These are phyloP conservation scores for Heterodera filipjevi DNA, from an alignment of 2,888 invertebrate species.

Conservation along the genomic window DNA sequence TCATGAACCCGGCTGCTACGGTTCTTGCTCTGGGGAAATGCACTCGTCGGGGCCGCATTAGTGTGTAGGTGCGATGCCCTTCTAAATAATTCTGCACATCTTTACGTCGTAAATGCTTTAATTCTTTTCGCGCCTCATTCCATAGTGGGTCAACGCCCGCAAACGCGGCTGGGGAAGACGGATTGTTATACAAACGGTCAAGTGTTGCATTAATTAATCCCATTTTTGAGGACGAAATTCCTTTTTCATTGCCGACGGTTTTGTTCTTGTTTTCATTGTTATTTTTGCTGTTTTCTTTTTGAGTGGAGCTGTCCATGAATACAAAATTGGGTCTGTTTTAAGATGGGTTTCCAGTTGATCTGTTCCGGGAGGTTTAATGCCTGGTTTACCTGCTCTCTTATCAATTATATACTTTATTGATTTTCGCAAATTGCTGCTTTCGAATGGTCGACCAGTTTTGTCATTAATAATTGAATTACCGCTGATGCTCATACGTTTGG, in stretches of 20 bases:
- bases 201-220: neutral
- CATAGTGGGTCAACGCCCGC: neutral
- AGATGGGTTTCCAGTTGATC: too few relatives aligned
- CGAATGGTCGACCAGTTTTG: too few relatives aligned
- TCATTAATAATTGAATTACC: too few relatives aligned
- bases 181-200: neutral
- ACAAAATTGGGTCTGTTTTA: too few relatives aligned
- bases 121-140: neutral
- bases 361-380: too few relatives aligned
- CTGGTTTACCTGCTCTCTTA: too few relatives aligned
- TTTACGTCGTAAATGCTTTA: neutral
- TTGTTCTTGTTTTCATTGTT: neutral
- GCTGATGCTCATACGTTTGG: too few relatives aligned
- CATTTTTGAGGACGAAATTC: neutral
- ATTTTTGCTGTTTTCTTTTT: neutral
- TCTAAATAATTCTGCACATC: neutral
- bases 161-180: slow-evolving; percentile 12
- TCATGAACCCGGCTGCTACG: neutral
- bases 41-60: slow-evolving; percentile 2
- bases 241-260: neutral
- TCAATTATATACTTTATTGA: slow-evolving; percentile 1
- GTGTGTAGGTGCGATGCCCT: slow-evolving; percentile 1
- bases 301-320: too few relatives aligned
- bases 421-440: neutral
- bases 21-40: neutral